Conservation (phyloP, 1,140 invertebrate genomes). For the Lethocerus indicus region DNA sequence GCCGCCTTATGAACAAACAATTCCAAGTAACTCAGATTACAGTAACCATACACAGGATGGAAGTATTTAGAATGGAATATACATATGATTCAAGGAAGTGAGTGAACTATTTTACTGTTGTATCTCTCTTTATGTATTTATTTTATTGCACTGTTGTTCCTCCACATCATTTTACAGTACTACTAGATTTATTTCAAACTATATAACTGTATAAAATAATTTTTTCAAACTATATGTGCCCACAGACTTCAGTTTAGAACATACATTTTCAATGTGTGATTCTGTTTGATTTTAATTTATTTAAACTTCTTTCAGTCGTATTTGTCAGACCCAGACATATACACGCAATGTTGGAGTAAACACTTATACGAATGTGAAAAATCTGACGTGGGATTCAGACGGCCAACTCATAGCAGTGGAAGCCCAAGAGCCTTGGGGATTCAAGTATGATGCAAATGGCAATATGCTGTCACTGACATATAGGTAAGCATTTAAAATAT, state of each 20-base stretch:
- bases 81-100: conserved; percentile 60
- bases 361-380: conserved; percentile 74
- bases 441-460: conserved; percentile 85
- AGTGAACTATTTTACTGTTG: too few species aligned
- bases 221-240: too few species aligned
- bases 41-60: conserved; percentile 67
- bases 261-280: too few species aligned
- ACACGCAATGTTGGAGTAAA: conserved; percentile 76
- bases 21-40: conserved; percentile 66
- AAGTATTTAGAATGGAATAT: conserved; percentile 81
- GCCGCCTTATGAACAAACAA: conserved; percentile 55
- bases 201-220: too few species aligned
- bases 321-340: conserved; percentile 73
- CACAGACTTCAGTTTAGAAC: too few species aligned
- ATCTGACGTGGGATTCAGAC: conserved; percentile 83
- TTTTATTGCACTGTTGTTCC: too few species aligned
- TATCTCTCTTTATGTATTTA: too few species aligned
- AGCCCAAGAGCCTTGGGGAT: conserved; percentile 86
- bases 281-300: neutral
- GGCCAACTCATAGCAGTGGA: conserved; percentile 76
- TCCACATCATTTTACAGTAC: too few species aligned
- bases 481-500: conserved; percentile 22
- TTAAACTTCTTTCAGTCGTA: conserved; percentile 31
- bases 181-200: too few species aligned
- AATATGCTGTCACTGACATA: conserved; percentile 82